Conservation (phyloP, 2,113 vertebrate genomes). For the Limnothrissa miodon region DNA sequence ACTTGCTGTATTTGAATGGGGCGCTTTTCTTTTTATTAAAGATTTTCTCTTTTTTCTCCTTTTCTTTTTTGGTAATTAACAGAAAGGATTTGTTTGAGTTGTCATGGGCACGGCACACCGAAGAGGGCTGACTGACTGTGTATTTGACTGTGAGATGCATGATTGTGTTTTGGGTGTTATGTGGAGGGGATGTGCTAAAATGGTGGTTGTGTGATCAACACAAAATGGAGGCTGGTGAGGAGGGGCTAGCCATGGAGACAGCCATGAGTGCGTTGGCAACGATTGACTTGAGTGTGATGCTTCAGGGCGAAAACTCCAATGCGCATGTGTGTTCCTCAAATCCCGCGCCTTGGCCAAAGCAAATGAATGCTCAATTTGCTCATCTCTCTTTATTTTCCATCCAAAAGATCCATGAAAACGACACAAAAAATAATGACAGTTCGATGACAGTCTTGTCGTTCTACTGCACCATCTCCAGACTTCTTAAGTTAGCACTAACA, state of each 20-base stretch:
- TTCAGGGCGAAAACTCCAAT: conserved; percentile 33
- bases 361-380: neutral
- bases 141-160: conserved; percentile 27
- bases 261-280: conserved; percentile 39
- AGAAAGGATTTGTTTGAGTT: conserved; percentile 39
- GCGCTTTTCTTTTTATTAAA: conserved; percentile 48
- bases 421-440: neutral
- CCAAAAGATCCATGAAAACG: neutral
- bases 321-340: neutral
- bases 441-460: conserved; percentile 33
- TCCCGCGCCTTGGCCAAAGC: conserved; percentile 6
- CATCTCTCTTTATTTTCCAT: neutral
- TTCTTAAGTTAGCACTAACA: neutral
- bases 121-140: conserved; percentile 28
- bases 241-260: conserved; percentile 60
- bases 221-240: conserved; percentile 62
- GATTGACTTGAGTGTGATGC: conserved; percentile 56
- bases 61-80: conserved; percentile 53
- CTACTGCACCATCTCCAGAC: conserved; percentile 61
- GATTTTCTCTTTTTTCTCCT: conserved; percentile 24
- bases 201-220: conserved; percentile 55
- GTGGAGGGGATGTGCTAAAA: conserved; percentile 55
- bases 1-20: conserved; percentile 40
- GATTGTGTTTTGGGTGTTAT: conserved; percentile 21
- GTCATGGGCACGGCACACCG: conserved; percentile 16